A percentile compares a stretch with the other conserved stretches of the same genome.
Evolutionary conservation across 1,140 invertebrate genomes (phyloP).

Genomic region (Neocloeon triangulifer): DNA sequence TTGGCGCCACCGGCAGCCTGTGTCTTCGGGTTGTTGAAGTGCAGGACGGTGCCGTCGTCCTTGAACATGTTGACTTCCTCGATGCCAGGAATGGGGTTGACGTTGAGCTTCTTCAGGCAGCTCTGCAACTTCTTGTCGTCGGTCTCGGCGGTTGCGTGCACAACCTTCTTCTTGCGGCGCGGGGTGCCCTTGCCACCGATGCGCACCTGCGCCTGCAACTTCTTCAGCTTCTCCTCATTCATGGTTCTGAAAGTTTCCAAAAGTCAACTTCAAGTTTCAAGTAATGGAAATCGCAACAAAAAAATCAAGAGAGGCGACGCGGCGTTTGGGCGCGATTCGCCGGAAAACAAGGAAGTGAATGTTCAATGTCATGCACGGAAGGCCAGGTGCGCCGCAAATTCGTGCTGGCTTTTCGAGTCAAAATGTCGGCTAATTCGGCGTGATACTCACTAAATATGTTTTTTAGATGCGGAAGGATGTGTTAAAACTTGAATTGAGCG

Average conservation of each 20-base stretch:
- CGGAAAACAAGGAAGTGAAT: too few relatives aligned
- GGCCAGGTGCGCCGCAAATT: too few relatives aligned
- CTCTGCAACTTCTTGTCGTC: conserved; percentile 49
- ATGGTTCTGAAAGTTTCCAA: conserved; percentile 13
- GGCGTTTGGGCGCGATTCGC: too few relatives aligned
- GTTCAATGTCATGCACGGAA: too few relatives aligned
- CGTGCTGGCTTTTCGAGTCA: too few relatives aligned
- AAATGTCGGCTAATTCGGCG: too few relatives aligned
- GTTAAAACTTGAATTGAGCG: too few relatives aligned
- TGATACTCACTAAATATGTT: too few relatives aligned
- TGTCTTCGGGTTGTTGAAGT: conserved; percentile 52
- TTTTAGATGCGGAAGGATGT: too few relatives aligned
- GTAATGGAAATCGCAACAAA: too few relatives aligned
- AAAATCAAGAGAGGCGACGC: too few relatives aligned
- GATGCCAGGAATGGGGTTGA: conserved; percentile 41
- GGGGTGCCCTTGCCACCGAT: conserved; percentile 41
- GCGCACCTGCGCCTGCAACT: conserved; percentile 28
- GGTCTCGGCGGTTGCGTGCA: conserved; percentile 40
- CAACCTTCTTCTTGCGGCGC: conserved; percentile 48
- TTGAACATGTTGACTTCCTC: conserved; percentile 53
- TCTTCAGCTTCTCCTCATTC: conserved; percentile 31
- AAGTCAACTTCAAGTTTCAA: too few relatives aligned
- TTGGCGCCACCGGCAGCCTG: conserved; percentile 46
- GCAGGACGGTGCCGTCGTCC: conserved; percentile 45
- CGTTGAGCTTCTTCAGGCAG: conserved; percentile 39